Base-by-base conservation (phyloP, 2,113 vertebrate genomes). In the Silurus asotus region DNA sequence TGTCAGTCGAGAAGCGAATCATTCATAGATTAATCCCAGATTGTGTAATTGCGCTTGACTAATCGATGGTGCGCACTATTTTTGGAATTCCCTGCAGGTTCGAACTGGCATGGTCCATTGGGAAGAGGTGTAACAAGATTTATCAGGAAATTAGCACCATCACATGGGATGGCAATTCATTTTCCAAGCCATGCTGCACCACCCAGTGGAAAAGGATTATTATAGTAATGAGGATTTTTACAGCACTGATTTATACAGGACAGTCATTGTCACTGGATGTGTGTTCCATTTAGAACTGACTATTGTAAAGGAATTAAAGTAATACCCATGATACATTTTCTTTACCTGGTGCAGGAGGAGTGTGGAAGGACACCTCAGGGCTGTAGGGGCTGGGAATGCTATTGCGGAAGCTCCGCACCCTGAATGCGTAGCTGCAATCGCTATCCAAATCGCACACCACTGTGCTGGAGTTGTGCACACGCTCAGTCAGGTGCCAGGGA, bases 301-400 rank as follows among this genome's bases (percentile, higher is more conserved):
- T 4, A 56, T 28, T 3, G 25, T 77, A 3, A 6, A 58, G n/a
- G 45, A 49, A 62, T 19, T 1, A 65, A 13, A n/a, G 20, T 19
- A 67, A 14, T 49, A 61, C 25, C 25, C 23, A 37, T 13, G 6
- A 53, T 14, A 0, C 25, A 5, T 3, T 25, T 2, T 13, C 10
- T 88, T 91, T 96, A 98, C 98, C 96, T 90, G 97, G 94, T 86
- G 97, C 97, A n/a, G 97, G 97, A 2, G 98, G 96, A 0, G 97
- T 98, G 85, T 91, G 95, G 69, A 99, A 93, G 86, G 93, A 89
- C 89, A 98, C 93, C 88, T 97, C 97, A 2, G 91, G 94, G 92
- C 98, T 97, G 93, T 96, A 97, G 70, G 96, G 95, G 81, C 97
- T 97, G 84, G 93, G 96, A 87, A 95, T 87, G 0, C 95, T 95